A percentile compares a stretch with the other conserved stretches of the same genome.
Evolutionary conservation across 2,888 invertebrate species (phyloP).

Genomic region (Sphaerophoria rueppellii): DNA sequence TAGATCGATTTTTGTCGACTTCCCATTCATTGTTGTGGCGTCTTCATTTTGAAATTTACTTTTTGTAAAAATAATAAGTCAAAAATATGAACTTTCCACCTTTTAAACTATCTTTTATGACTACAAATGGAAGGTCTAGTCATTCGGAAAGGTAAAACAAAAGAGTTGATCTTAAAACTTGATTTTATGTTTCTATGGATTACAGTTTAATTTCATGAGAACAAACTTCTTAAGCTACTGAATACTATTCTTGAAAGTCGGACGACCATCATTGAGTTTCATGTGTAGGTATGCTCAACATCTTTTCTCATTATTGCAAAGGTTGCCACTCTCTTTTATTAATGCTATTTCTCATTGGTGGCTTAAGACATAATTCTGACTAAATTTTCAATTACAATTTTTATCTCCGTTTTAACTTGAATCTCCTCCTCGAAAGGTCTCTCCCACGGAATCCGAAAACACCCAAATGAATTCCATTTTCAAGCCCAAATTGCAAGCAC

Average conservation of each 20-base stretch:
- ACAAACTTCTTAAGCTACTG: too few species aligned
- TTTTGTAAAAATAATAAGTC: too few species aligned
- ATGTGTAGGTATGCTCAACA: too few species aligned
- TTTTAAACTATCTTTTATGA: too few species aligned
- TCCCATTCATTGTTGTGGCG: too few species aligned
- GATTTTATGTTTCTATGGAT: not conserved
- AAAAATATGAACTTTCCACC: too few species aligned
- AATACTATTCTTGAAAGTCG: too few species aligned
- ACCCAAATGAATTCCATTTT: slow-evolving; percentile 26
- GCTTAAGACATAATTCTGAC: slow-evolving; percentile 14
- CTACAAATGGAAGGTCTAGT: too few species aligned
- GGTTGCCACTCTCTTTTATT: not conserved
- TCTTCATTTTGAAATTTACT: too few species aligned
- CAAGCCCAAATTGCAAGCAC: slow-evolving; percentile 2
- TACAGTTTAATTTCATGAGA: too few species aligned
- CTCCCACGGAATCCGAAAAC: slow-evolving; percentile 31
- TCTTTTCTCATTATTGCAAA: not conserved
- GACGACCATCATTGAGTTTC: too few species aligned
- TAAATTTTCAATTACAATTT: slow-evolving; percentile 21
- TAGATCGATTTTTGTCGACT: too few species aligned
- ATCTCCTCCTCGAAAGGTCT: slow-evolving; percentile 1
- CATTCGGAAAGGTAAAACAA: not conserved
- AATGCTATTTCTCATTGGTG: not conserved
- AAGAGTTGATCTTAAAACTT: not conserved
- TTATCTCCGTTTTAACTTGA: slow-evolving; percentile 18